A percentile compares a stretch with the other conserved stretches of the same genome.
Conservation (phyloP, 2,797 vertebrate genomes). For the Stomatorhinus walkeri region DNA sequence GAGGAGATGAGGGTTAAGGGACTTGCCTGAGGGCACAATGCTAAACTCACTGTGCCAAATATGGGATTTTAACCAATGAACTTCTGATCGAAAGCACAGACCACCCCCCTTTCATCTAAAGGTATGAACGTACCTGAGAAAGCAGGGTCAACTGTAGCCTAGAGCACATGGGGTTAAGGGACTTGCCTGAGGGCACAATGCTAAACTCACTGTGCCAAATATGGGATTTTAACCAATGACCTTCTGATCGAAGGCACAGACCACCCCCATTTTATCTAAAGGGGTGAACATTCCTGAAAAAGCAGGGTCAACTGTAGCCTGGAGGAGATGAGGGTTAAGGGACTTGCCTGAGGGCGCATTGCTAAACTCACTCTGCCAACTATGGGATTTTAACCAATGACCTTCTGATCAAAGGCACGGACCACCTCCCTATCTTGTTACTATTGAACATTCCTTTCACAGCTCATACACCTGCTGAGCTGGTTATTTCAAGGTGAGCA, state of each 20-base stretch:
- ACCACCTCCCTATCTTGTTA: neutral
- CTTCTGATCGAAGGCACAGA: neutral
- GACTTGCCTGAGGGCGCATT: neutral
- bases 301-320: neutral
- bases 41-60: neutral
- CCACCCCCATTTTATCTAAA: neutral
- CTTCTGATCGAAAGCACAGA: neutral
- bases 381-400: neutral
- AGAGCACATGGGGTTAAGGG: neutral
- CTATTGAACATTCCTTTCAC: neutral
- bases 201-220: neutral
- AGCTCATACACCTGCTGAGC: neutral
- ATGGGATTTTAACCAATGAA: neutral
- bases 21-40: neutral
- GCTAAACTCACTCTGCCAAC: neutral
- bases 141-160: neutral
- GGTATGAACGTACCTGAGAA: neutral
- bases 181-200: neutral
- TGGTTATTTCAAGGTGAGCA: neutral
- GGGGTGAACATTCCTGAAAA: neutral
- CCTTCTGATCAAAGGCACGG: neutral
- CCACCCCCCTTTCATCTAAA: neutral
- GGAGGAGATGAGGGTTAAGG: neutral
- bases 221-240: neutral
- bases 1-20: neutral